phyloP scores from a whole-genome alignment of 2,797 vertebrate genomes.

The Prionace glauca region DNA sequence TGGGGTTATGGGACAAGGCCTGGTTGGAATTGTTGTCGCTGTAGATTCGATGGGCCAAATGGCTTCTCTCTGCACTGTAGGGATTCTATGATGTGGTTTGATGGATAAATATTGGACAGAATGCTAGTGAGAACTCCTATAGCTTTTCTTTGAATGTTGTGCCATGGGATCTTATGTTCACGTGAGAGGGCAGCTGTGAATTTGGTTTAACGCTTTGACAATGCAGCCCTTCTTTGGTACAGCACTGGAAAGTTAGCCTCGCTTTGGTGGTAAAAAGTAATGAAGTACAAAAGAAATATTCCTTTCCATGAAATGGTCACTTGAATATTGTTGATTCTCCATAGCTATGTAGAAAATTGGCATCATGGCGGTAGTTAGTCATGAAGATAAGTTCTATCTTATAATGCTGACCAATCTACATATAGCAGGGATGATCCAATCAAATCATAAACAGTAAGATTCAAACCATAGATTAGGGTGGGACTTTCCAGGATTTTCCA shows the following conservation, averaged over 20 bases:
- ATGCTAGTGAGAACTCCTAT: not conserved
- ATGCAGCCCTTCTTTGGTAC: not conserved
- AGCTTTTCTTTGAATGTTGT: not conserved
- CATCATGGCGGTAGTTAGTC: not conserved
- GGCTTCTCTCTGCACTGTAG: too few species aligned
- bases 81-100: not conserved
- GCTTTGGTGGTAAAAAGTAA: not conserved
- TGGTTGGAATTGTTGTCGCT: too few species aligned
- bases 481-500: too few species aligned
- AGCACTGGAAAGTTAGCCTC: too few species aligned
- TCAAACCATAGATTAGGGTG: not conserved
- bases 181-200: not conserved
- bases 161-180: not conserved
- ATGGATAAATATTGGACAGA: not conserved
- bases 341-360: not conserved
- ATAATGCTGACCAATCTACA: not conserved
- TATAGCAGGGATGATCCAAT: not conserved
- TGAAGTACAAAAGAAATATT: not conserved
- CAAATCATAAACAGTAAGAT: not conserved
- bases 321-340: not conserved
- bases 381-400: not conserved
- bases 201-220: not conserved
- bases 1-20: too few species aligned
- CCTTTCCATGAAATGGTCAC: not conserved
- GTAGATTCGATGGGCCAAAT: too few species aligned